Base-by-base conservation (phyloP, 2,888 invertebrate species). In the Scaptodrosophila latifasciaeformis region DNA sequence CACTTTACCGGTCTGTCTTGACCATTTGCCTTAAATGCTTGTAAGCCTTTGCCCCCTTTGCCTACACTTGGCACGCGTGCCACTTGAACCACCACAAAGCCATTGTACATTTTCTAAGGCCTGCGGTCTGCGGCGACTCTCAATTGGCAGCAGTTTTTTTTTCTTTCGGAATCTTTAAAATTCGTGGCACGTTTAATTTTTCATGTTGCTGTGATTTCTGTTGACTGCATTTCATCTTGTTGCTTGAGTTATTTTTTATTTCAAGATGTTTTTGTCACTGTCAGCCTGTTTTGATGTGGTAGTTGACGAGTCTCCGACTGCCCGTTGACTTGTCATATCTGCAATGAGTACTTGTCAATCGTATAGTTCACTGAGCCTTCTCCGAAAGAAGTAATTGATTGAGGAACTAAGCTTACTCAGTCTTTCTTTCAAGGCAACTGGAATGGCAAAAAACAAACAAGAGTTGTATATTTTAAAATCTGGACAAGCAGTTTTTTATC, bases 291-390 rank as follows among this genome's bases (percentile, higher is more conserved):
- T 30, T 12, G 18, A 21, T 30, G 13, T 9, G 10, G 31, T 2
- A 31, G 2, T 27, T 9, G 27, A 6, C 27, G 9, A 39, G 40
- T 54, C 54, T 49, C 55, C 53, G 67, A 31, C 48, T 66, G 53
- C 57, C 46, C 60, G 50, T 49, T 64, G 52, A 58, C 58, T 59
- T 62, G 60, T 62, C 63, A 64, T 74, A 76, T 74, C 74, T 69
- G 62, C 72, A 78, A 76, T 68, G 72, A 72, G 68, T 72, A 66
- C 56, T 70, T 76, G 69, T 69, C 76, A 79, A 76, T 79, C 69
- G 72, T 55, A 44, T 48, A 45, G 53, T 46, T 49, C 52, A 49
- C 45, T 51, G 48, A 48, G 44, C 40, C 43, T 44, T 40, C 21
- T n/a, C 7, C 35, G 7, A 13, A n/a, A n/a, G 2, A 13, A 13